Evolutionary conservation across 1,140 invertebrate species (phyloP), one percentile per base, ranked within the genome.

Genomic region (Trichonephila clavata): DNA sequence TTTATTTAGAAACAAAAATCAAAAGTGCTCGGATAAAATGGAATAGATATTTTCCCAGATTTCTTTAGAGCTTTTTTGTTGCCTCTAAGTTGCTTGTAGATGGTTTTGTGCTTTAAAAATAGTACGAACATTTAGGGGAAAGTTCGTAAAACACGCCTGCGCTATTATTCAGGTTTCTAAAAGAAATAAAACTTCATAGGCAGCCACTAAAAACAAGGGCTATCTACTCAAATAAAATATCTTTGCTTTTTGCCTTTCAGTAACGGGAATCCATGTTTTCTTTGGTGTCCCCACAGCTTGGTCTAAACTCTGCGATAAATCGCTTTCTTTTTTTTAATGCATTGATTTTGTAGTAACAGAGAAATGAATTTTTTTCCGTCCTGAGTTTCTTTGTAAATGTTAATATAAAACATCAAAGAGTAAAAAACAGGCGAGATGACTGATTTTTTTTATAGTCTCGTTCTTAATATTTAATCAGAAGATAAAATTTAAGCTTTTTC

Each of bases 1-100:
- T 71, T 71, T 89, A 65, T 39, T 89, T 21, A 71, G 24, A 71
- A 71, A 71, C 21, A 71, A 89, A 89, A 71, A 57, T 68, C 39
- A 89, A 57, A 71, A 50, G 20, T 16, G 61, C 87, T 63, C 39
- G 32, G 39, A 39, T 68, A 71, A 71, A 89, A 57, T 89, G 87
- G 39, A 89, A 89, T 89, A 89, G 18, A 50, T 57, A 86, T 89
- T 89, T 71, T 89, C 50, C 63, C 61, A 43, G 87, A 71, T 89
- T 89, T 68, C 87, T 89, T 86, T 71, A 71, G 63, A 60, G n/a
- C 18, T 84, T 61, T 87, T 87, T 87, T 87, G 21, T 61, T 21
- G 59, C 27, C 24, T 87, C 18, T 63, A 43, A 87, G 86, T 61
- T 87, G 27, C 84, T 71, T 43, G 87, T 68, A 89, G 63, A 71